phyloP scores from a whole-genome alignment of 2,888 invertebrate genomes.

The Nudaria mundana region DNA sequence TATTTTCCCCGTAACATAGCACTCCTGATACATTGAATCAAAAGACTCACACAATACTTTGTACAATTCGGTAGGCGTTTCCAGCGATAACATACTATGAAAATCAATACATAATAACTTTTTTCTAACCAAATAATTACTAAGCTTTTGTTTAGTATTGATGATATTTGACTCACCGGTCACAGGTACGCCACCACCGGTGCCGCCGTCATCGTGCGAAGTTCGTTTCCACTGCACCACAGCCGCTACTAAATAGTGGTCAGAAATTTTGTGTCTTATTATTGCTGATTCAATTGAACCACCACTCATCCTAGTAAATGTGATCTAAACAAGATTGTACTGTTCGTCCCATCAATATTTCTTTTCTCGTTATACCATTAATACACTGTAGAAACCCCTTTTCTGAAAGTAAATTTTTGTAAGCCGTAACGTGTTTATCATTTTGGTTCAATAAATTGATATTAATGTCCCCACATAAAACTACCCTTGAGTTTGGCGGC shows the following conservation, averaged over 20 bases:
- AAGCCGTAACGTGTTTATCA: neutral
- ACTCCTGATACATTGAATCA: neutral
- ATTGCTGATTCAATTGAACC: neutral
- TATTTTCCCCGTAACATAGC: neutral
- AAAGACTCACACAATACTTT: neutral
- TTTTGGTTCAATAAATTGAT: neutral
- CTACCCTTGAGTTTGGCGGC: neutral
- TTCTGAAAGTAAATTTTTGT: neutral
- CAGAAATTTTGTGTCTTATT: conserved; percentile 4
- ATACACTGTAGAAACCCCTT: neutral
- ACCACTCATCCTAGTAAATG: conserved; percentile 1
- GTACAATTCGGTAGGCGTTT: neutral
- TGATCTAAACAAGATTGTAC: conserved; percentile 7
- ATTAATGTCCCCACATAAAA: neutral
- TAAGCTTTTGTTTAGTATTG: neutral
- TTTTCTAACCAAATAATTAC: neutral
- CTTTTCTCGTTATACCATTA: conserved; percentile 2
- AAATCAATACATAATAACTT: neutral
- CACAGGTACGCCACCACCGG: neutral
- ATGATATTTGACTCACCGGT: neutral
- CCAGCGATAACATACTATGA: neutral
- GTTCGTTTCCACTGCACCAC: conserved; percentile 2
- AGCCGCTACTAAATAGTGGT: conserved; percentile 1
- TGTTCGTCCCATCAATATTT: conserved; percentile 1
- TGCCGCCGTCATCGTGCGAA: neutral